These are phyloP conservation scores for Amblyopsis rosae DNA, from an alignment of 2,113 vertebrate genomes.

Conservation along the genomic window DNA sequence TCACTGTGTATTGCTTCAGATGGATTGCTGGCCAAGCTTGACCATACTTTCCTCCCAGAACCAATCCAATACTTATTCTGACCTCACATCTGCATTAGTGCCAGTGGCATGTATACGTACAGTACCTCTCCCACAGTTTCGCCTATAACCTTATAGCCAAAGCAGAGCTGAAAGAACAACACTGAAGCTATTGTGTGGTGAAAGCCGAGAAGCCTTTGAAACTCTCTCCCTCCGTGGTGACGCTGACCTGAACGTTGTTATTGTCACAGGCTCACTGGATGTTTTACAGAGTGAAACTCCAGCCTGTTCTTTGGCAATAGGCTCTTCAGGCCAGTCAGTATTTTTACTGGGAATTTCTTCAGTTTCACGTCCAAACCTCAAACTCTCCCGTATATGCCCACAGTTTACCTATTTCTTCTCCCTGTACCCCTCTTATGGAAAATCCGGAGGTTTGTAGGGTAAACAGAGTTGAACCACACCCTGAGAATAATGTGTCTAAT, in stretches of 20 bases:
- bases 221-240: conserved; percentile 8
- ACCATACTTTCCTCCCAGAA: conserved; percentile 60
- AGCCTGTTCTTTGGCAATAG: conserved; percentile 58
- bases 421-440: conserved; percentile 41
- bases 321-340: conserved; percentile 65
- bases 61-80: conserved; percentile 42
- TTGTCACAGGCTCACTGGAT: conserved; percentile 1
- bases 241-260: conserved; percentile 7
- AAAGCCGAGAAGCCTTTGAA: conserved; percentile 36
- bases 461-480: conserved; percentile 64
- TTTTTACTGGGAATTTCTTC: conserved; percentile 74
- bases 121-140: conserved; percentile 46
- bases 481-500: conserved; percentile 29
- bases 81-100: conserved; percentile 42
- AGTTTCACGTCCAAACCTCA: conserved; percentile 73
- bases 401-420: conserved; percentile 51
- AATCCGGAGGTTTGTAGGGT: conserved; percentile 51
- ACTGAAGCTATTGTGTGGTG: conserved; percentile 37
- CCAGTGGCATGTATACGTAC: conserved; percentile 45
- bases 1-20: neutral
- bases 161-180: conserved; percentile 34
- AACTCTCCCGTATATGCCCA: conserved; percentile 45
- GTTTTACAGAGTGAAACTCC: conserved; percentile 29
- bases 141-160: conserved; percentile 30
- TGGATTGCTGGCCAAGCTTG: conserved; percentile 32